A percentile compares a stretch with the other conserved stretches of the same genome.
Evolutionary conservation across 2,113 vertebrate species (phyloP).

Genomic region (Setophaga petechia): DNA sequence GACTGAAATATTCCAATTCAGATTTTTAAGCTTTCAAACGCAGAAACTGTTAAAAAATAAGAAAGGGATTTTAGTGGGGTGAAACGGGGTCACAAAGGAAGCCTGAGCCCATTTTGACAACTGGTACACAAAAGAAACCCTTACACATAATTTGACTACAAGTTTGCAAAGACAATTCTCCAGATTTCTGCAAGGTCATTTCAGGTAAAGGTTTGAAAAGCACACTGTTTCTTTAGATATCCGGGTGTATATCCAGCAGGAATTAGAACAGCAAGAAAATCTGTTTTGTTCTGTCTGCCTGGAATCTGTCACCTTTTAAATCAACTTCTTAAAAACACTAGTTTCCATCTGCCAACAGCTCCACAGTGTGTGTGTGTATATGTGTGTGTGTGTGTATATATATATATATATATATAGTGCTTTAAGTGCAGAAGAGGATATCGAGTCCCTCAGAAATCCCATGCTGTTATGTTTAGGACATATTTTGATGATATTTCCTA

Average conservation of each 20-base stretch:
- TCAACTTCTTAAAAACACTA: neutral
- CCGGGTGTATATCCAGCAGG: neutral
- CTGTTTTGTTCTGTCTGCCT: neutral
- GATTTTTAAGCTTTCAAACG: neutral
- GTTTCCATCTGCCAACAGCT: neutral
- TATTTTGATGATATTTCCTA: constrained; percentile 21
- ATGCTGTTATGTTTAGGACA: neutral
- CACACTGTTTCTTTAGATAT: neutral
- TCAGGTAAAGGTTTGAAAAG: neutral
- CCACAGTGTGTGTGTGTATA: neutral
- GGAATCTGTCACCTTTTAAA: constrained; percentile 19
- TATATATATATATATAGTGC: neutral
- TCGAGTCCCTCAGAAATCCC: neutral
- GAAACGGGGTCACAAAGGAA: neutral
- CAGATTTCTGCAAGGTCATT: neutral
- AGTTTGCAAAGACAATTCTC: neutral
- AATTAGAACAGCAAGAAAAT: neutral
- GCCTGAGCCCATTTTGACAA: neutral
- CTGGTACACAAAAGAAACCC: neutral
- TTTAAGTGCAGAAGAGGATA: neutral
- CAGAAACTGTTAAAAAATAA: neutral
- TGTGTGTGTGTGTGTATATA: neutral
- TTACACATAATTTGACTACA: neutral
- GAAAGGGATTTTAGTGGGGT: neutral
- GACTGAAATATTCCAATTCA: neutral